Percentiles rank a stretch among this genome's conserved stretches.
Conservation (phyloP, 1,140 invertebrate genomes). For the Camponotus floridanus region DNA sequence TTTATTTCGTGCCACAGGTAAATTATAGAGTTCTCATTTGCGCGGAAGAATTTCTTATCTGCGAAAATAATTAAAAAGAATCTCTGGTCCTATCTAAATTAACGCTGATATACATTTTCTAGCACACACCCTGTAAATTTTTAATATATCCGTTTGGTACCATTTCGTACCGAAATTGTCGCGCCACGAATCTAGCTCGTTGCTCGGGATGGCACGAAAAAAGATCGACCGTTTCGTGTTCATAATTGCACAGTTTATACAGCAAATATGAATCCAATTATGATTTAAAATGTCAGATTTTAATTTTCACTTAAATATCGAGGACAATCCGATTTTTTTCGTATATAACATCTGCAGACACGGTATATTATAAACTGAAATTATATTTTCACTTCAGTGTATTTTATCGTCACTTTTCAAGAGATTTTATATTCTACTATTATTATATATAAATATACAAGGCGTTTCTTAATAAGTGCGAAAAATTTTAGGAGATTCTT, state of each 20-base stretch:
- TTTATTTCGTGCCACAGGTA: not conserved
- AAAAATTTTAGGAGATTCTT: too few relatives aligned
- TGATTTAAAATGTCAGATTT: slow-evolving; percentile 32
- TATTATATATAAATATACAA: not conserved
- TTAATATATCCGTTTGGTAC: slow-evolving; percentile 20
- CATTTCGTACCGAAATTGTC: slow-evolving; percentile 49
- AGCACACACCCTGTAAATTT: not conserved
- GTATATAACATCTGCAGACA: slow-evolving; percentile 6
- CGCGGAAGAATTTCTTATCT: not conserved
- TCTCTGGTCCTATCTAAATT: not conserved
- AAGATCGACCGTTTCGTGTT: slow-evolving; percentile 48
- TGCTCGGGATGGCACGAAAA: slow-evolving; percentile 39
- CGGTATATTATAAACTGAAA: not conserved
- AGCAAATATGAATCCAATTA: slow-evolving; percentile 50
- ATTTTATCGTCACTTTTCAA: not conserved
- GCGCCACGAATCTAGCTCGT: slow-evolving; percentile 34
- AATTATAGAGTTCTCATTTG: not conserved
- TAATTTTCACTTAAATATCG: slow-evolving; percentile 49
- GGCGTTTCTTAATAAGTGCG: too few relatives aligned
- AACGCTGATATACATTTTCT: not conserved
- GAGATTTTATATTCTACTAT: not conserved
- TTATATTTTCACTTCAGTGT: slow-evolving; percentile 1
- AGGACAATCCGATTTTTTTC: not conserved
- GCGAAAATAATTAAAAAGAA: not conserved
- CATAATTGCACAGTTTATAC: slow-evolving; percentile 45